phyloP scores from a whole-genome alignment of 1,140 invertebrate species.

The Watersipora subatra region DNA sequence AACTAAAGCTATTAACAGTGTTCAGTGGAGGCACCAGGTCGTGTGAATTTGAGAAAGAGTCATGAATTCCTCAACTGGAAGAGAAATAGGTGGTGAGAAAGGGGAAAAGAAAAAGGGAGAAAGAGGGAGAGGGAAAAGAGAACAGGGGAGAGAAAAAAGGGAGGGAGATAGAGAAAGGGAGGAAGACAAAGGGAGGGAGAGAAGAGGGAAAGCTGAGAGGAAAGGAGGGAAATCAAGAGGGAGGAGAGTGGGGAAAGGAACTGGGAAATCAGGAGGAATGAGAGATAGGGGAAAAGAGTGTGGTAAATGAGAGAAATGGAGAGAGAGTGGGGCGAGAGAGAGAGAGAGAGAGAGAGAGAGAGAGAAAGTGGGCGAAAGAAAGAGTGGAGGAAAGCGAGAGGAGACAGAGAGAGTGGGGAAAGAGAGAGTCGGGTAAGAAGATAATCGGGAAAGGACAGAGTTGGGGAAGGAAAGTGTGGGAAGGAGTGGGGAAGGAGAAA shows the following conservation, averaged over 20 bases:
- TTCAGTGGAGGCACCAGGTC: no score
- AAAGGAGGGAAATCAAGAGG: no score
- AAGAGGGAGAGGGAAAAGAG: not conserved
- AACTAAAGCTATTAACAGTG: no score
- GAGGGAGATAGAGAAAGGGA: no score
- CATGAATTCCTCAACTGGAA: no score
- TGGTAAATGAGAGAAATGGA: not conserved
- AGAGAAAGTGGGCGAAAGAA: no score
- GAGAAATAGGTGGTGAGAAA: no score
- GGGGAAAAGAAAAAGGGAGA: constrained; percentile 5
- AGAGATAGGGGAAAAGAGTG: not conserved
- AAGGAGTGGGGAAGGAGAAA: no score
- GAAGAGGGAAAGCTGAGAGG: not conserved
- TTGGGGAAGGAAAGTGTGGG: constrained; percentile 7
- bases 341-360: no score
- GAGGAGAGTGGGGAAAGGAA: not conserved
- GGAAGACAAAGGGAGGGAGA: not conserved
- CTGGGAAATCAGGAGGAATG: not conserved
- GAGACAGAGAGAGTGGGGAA: not conserved
- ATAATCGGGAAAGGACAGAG: not conserved
- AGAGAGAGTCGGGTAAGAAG: not conserved
- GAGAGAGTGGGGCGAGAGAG: no score
- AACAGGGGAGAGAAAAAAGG: no score
- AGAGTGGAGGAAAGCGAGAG: not conserved
- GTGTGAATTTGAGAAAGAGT: no score